Conservation (phyloP, 2,113 vertebrate species). For the Proterorhinus semilunaris region DNA sequence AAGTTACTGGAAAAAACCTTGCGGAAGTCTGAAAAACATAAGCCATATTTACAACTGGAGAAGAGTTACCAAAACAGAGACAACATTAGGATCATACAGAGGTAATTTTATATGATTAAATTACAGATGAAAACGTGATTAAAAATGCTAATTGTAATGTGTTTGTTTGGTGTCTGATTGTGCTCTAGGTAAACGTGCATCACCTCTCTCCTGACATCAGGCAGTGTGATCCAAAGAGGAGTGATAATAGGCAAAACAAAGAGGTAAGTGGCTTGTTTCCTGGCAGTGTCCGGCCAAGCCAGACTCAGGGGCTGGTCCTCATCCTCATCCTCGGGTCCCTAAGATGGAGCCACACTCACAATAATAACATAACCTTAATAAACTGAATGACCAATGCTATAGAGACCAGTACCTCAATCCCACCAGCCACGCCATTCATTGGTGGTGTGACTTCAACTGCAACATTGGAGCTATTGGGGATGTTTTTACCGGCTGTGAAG, state of each 20-base stretch:
- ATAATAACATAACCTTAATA: neutral
- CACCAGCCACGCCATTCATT: constrained; percentile 83
- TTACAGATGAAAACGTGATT: too few species aligned
- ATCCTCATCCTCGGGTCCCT: constrained; percentile 74
- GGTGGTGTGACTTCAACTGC: constrained; percentile 92
- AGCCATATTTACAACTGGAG: neutral
- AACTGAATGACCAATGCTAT: neutral
- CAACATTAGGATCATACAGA: neutral
- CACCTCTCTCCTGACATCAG: constrained; percentile 92
- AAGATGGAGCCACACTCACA: constrained; percentile 11
- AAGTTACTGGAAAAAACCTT: constrained; percentile 89
- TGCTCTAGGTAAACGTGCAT: constrained; percentile 7
- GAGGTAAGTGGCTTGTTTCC: constrained; percentile 87
- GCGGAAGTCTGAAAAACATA: constrained; percentile 74
- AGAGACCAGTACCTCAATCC: constrained; percentile 56
- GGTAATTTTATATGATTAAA: neutral
- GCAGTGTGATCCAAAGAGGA: constrained; percentile 90
- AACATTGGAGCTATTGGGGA: constrained; percentile 83
- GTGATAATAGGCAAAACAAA: constrained; percentile 89
- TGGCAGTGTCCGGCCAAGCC: constrained; percentile 86
- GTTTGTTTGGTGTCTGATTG: constrained; percentile 10
- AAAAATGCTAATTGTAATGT: neutral
- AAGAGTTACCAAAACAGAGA: neutral
- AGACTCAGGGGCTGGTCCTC: constrained; percentile 92
- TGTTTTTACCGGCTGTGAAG: constrained; percentile 76